Base-by-base conservation (phyloP, 2,888 invertebrate species). In the Phrixothrix hirtus region DNA sequence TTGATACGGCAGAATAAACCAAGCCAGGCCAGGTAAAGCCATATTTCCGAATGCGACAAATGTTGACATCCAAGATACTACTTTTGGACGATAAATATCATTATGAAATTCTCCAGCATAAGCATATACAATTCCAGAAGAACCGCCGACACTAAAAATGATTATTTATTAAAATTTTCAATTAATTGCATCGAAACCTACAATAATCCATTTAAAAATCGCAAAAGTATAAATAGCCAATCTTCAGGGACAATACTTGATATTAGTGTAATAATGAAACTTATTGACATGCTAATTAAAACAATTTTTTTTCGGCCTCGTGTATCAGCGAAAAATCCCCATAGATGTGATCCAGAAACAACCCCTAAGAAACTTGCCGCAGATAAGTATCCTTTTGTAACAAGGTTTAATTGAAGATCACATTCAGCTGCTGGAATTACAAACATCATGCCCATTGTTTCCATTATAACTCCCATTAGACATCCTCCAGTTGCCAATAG, bases 361-460 rank as follows among this genome's bases (percentile, higher is more conserved):
- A 83, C 81, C 2, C 87, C 87, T 49, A 85, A 70, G 63, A 86
- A 87, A 1, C 84, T 84, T 38, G 84, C 80, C 1, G 86, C 84
- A 6, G 83, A 82, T 0, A 87, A 71, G 67, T 85, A 75, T 0
- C 86, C 86, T 61, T 86, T 81, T 61, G 84, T 79, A 9, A 77
- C 70, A 41, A 84, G 68, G n/a, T 80, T 78, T n/a, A 87, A 76
- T 1, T 78, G 67, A 16, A 87, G 73, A 69, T 87, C 87, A 60
- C 87, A 87, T 72, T 85, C 84, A 5, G 87, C 82, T 0, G 83
- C 80, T 2, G 86, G 86, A 65, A 85, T 77, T 31, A 87, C 80
- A 65, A 85, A 82, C 45, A 86, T 82, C 55, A 86, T 78, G 9
- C 81, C 81, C 71, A 86, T 76, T 3, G 83, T 83, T 75, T 86